A percentile compares a stretch with the other conserved stretches of the same genome.
phyloP scores from a whole-genome alignment of 92 coral and sea anemone species.

The Anthopleura xanthogrammica region DNA sequence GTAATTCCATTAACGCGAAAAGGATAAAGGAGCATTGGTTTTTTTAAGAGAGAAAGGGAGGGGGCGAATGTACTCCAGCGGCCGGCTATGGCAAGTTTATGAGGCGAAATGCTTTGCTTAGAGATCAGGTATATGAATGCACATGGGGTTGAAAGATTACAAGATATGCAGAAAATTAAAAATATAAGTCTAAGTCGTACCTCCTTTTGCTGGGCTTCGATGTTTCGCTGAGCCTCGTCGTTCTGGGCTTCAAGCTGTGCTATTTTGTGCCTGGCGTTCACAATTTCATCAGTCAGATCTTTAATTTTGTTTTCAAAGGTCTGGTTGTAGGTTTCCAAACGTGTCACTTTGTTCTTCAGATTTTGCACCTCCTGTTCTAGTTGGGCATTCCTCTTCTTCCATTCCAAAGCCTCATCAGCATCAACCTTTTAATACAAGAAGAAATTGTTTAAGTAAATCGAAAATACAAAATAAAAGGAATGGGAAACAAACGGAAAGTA shows the following conservation, averaged over 20 bases:
- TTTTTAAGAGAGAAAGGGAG: too few species aligned
- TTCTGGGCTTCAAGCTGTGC: constrained; percentile 82
- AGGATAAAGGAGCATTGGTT: too few species aligned
- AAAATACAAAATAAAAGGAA: background rate
- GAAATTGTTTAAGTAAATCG: background rate
- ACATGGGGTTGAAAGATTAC: too few species aligned
- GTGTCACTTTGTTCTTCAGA: constrained; percentile 77
- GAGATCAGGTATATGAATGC: too few species aligned
- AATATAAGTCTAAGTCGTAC: constrained; percentile 13
- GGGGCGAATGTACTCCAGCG: too few species aligned
- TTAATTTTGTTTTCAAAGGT: constrained; percentile 86
- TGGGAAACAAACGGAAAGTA: background rate
- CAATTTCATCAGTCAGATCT: constrained; percentile 80
- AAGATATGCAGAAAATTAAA: background rate
- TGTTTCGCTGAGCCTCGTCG: constrained; percentile 79
- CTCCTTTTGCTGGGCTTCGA: constrained; percentile 85
- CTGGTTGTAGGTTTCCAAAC: constrained; percentile 82
- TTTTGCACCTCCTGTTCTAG: constrained; percentile 71
- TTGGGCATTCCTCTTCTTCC: constrained; percentile 78
- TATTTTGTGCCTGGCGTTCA: constrained; percentile 88
- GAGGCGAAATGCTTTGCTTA: too few species aligned
- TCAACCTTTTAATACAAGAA: constrained; percentile 43
- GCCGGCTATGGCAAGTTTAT: too few species aligned
- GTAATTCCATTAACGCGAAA: background rate
- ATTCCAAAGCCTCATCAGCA: constrained; percentile 71